Evolutionary conservation across 1,140 invertebrate species (phyloP).

Genomic region (Lucilia cuprina): DNA sequence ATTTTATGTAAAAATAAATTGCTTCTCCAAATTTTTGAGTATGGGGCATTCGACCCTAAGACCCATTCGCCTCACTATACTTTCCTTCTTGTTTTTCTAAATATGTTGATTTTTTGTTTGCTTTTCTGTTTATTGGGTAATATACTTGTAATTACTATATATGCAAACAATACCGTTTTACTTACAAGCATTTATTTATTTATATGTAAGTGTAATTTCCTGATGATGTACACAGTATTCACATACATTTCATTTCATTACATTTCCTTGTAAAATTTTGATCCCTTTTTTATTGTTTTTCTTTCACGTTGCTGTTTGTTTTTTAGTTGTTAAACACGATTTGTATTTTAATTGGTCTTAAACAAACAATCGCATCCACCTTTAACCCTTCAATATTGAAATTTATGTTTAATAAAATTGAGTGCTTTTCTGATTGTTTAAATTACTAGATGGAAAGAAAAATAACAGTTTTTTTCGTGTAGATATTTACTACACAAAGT

Average conservation of each 20-base stretch:
- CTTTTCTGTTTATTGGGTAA: too few species aligned
- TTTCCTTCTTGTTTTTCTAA: too few species aligned
- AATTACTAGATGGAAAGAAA: not conserved
- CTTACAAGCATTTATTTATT: not conserved
- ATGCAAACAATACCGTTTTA: not conserved
- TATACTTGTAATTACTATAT: too few species aligned
- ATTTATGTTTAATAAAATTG: conserved; percentile 4
- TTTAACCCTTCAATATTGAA: conserved; percentile 4
- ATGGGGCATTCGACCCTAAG: too few species aligned
- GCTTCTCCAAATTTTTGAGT: too few species aligned
- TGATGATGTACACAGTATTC: too few species aligned
- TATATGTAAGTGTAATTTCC: too few species aligned
- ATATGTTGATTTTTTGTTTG: too few species aligned
- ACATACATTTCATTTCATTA: too few species aligned
- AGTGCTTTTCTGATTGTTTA: conserved; percentile 12
- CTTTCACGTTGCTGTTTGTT: not conserved
- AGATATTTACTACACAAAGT: not conserved
- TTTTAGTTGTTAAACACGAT: not conserved
- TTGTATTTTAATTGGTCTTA: conserved; percentile 8
- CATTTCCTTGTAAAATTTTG: not conserved
- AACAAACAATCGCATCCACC: not conserved
- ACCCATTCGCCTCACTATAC: too few species aligned
- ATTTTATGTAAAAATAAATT: too few species aligned
- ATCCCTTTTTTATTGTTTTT: conserved; percentile 15
- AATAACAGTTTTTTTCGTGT: not conserved